Conservation (phyloP, 1,140 invertebrate species). For the Dufourea novaeangliae region DNA sequence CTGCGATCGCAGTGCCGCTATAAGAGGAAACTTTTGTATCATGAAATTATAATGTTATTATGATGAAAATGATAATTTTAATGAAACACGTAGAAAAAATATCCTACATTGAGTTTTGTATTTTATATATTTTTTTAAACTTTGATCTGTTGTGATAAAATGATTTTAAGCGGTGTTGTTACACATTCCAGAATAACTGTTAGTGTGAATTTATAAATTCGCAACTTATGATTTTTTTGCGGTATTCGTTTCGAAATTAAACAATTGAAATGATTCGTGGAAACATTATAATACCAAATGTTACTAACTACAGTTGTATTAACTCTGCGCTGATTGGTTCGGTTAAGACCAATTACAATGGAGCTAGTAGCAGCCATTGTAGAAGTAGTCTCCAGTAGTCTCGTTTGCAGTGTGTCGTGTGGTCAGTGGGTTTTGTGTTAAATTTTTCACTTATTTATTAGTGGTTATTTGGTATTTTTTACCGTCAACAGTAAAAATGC, state of each 20-base stretch:
- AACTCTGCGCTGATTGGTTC: constrained; percentile 53
- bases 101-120: too few relatives aligned
- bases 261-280: background rate
- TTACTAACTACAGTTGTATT: background rate
- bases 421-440: constrained; percentile 78
- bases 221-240: background rate
- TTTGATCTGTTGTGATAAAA: too few relatives aligned
- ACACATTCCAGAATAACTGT: background rate
- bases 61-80: background rate
- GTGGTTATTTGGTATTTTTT: constrained; percentile 72
- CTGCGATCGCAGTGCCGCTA: background rate
- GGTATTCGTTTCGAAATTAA: background rate
- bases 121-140: too few relatives aligned
- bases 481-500: constrained; percentile 76
- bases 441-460: constrained; percentile 79
- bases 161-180: too few relatives aligned
- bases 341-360: constrained; percentile 55
- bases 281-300: background rate
- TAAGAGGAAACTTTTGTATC: background rate
- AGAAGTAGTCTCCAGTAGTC: constrained; percentile 58
- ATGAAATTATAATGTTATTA: background rate
- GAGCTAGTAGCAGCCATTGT: constrained; percentile 71
- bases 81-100: background rate
- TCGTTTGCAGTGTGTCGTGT: constrained; percentile 75
- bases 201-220: background rate